Evolutionary conservation across 2,113 vertebrate genomes (phyloP).

Genomic region (Eira barbara): DNA sequence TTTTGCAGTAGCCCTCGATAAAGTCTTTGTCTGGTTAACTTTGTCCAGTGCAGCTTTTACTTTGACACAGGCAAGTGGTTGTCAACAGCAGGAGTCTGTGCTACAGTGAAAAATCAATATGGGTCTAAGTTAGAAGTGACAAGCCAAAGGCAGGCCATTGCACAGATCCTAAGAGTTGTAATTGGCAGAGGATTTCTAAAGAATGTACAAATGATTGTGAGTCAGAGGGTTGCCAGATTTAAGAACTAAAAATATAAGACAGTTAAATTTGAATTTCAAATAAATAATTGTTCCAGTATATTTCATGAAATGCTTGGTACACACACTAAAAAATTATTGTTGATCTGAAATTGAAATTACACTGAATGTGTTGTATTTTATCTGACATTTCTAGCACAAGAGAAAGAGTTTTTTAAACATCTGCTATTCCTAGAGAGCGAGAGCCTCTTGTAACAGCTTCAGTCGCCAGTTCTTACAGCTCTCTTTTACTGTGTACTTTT

Average conservation of each 20-base stretch:
- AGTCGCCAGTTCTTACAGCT: neutral
- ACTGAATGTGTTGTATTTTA: neutral
- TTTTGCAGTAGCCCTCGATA: neutral
- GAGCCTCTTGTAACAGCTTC: neutral
- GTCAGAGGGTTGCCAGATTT: neutral
- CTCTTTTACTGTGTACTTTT: neutral
- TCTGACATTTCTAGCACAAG: neutral
- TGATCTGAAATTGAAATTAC: neutral
- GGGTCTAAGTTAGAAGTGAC: neutral
- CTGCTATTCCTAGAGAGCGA: neutral
- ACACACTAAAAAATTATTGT: neutral
- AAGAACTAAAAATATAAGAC: neutral
- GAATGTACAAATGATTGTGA: neutral
- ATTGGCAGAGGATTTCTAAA: neutral
- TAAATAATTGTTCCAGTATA: neutral
- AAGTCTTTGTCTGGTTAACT: neutral
- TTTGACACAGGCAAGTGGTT: neutral
- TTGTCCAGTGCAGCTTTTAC: neutral
- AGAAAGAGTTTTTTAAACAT: neutral
- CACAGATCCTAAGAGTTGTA: neutral
- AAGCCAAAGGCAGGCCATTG: neutral
- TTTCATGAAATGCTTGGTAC: neutral
- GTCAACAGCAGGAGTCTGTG: neutral
- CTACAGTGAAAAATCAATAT: neutral
- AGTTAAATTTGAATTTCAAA: constrained; percentile 4